A percentile compares a stretch with the other conserved stretches of the same genome.
Evolutionary conservation across 2,797 vertebrate species (phyloP).

Genomic region (Spizella passerina): DNA sequence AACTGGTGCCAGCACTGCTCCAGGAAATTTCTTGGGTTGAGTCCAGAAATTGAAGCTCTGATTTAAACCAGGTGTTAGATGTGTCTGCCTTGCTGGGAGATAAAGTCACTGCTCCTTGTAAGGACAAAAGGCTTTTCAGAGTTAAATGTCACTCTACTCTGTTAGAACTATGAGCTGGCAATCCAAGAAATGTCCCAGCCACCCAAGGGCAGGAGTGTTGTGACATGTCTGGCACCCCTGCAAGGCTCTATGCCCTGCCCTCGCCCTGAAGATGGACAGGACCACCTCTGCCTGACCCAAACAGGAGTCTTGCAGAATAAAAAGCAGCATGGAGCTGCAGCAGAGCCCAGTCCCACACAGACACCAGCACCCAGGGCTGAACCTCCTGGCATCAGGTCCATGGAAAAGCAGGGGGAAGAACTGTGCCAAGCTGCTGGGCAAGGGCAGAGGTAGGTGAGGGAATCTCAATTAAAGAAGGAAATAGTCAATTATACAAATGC

Average conservation of each 20-base stretch:
- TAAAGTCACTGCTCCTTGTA: neutral
- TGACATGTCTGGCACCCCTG: neutral
- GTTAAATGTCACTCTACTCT: neutral
- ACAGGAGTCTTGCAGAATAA: rapidly evolving
- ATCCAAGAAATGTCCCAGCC: neutral
- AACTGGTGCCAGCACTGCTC: neutral
- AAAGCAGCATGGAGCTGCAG: neutral
- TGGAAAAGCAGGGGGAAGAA: neutral
- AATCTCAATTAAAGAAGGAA: neutral
- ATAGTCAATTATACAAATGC: neutral
- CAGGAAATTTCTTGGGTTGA: neutral
- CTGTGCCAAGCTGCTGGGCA: rapidly evolving
- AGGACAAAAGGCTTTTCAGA: neutral
- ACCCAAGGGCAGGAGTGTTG: neutral
- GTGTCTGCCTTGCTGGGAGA: neutral
- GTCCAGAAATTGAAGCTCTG: neutral
- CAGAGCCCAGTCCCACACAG: neutral
- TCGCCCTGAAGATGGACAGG: neutral
- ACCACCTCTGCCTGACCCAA: neutral
- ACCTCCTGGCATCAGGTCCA: rapidly evolving
- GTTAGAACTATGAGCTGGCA: neutral
- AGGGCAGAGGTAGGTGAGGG: neutral
- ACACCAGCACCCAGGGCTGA: neutral
- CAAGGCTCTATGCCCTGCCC: neutral
- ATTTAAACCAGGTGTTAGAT: neutral